Conservation (phyloP, 1,140 invertebrate genomes). For the Euschistus heros region DNA sequence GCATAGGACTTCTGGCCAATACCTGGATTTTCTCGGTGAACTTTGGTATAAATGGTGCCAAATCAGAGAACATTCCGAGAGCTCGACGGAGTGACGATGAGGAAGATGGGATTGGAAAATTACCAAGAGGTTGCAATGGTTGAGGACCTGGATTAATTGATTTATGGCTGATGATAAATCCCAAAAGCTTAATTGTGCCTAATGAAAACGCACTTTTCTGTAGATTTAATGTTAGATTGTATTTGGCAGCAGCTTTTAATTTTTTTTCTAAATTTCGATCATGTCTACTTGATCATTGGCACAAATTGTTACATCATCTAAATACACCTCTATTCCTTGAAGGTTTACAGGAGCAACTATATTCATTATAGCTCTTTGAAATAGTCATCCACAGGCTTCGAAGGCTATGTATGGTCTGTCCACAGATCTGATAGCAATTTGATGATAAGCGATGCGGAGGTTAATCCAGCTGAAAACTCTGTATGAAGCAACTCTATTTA, state of each 20-base stretch:
- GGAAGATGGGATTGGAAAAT: background rate
- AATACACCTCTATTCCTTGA: background rate
- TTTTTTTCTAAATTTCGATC: background rate
- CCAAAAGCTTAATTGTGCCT: background rate
- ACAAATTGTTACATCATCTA: conserved; percentile 15
- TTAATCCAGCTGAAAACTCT: too few relatives aligned
- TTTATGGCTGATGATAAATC: background rate
- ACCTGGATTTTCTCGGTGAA: background rate
- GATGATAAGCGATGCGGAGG: too few relatives aligned
- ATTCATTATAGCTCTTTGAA: background rate
- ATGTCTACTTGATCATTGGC: background rate
- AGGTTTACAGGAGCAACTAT: conserved; percentile 3
- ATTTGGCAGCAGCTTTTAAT: too few relatives aligned
- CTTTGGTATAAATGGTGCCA: background rate
- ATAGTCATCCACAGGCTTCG: conserved; percentile 4
- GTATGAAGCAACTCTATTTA: background rate
- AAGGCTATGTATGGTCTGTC: background rate
- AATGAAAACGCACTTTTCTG: background rate
- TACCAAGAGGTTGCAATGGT: conserved; percentile 12
- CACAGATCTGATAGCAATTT: background rate
- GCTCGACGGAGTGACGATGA: background rate
- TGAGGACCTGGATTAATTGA: too few relatives aligned
- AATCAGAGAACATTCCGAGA: background rate
- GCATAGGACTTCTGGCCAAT: too few relatives aligned
- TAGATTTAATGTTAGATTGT: too few relatives aligned